Conservation (phyloP, 2,113 vertebrate species). For the Seriola rivoliana region DNA sequence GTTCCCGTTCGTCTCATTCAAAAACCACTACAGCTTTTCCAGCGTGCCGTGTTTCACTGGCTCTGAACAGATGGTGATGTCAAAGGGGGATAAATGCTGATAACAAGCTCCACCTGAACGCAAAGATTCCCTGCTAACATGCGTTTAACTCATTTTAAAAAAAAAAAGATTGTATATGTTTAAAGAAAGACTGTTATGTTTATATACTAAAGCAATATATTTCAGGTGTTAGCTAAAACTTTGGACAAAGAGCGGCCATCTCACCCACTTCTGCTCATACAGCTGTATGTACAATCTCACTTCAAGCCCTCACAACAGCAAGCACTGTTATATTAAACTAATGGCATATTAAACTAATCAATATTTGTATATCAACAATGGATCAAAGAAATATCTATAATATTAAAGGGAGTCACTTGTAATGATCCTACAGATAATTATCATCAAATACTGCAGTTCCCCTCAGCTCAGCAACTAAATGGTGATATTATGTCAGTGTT, state of each 20-base stretch:
- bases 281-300: too few relatives aligned
- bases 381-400: too few relatives aligned
- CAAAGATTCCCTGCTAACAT: neutral
- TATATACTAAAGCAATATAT: neutral
- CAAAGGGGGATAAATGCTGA: slow-evolving; percentile 10
- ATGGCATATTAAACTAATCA: neutral
- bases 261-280: too few relatives aligned
- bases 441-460: neutral
- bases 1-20: neutral
- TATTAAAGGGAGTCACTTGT: neutral
- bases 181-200: neutral
- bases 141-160: neutral
- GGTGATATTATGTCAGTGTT: too few relatives aligned
- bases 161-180: too few relatives aligned
- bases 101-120: neutral
- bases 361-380: neutral
- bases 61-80: neutral
- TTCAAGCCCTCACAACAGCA: neutral
- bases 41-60: neutral
- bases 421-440: neutral
- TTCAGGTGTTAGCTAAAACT: neutral
- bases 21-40: neutral
- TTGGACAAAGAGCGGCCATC: too few relatives aligned
- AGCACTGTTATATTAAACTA: neutral
- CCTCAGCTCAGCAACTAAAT: too few relatives aligned